Conservation (phyloP, 2,113 vertebrate species). For the Vulpes vulpes region DNA sequence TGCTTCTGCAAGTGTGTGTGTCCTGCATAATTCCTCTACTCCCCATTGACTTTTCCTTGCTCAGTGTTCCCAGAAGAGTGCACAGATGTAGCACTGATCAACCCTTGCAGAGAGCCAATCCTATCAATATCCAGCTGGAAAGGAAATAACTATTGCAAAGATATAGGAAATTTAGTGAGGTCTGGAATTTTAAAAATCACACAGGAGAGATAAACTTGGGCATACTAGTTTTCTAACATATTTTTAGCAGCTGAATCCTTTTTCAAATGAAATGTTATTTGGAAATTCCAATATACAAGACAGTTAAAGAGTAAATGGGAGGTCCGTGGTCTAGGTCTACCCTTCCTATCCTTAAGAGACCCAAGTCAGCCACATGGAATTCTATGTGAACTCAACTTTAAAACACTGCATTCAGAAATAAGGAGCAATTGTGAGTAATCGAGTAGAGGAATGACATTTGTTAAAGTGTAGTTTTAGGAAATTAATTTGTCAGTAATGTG, state of each 20-base stretch:
- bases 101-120: not conserved
- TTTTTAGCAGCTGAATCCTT: not conserved
- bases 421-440: not conserved
- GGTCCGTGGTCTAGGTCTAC: not conserved
- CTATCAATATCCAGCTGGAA: not conserved
- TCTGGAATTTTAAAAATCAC: slow-evolving; percentile 48
- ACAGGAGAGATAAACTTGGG: not conserved
- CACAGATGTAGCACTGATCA: not conserved
- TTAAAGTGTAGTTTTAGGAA: slow-evolving; percentile 25
- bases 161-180: not conserved
- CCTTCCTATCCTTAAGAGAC: not conserved
- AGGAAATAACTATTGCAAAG: slow-evolving; percentile 4
- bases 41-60: not conserved
- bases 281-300: slow-evolving; percentile 1
- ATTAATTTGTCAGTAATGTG: slow-evolving; percentile 5
- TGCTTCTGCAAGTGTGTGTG: not conserved
- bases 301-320: not conserved
- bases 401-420: slow-evolving; percentile 4
- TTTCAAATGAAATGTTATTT: slow-evolving; percentile 24
- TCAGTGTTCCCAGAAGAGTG: not conserved
- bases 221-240: not conserved
- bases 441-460: slow-evolving; percentile 15
- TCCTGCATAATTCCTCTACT: not conserved
- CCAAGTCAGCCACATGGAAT: not conserved
- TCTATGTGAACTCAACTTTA: not conserved